Base-by-base conservation (phyloP, 1,140 invertebrate genomes). In the Danaus melanippus region DNA sequence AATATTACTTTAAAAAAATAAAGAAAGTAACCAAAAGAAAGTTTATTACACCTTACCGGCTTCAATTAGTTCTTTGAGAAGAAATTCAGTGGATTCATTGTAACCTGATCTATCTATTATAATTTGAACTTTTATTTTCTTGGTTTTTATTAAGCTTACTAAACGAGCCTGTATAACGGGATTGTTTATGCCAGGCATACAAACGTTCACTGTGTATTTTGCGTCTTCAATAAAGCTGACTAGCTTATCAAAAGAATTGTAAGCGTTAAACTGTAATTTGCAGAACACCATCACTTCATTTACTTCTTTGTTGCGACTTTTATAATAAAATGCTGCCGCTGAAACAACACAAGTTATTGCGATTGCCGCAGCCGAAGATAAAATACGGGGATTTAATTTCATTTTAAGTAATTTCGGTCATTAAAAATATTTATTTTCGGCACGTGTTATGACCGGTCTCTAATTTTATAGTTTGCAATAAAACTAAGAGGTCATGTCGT, bases 211-310 rank as follows among this genome's bases (percentile, higher is more conserved):
- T 51, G 63, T 70, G 50, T 68, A 44, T 53, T 79, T 80, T 9
- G 84, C 79, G 21, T 63, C 53, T 64, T 84, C 79, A 55, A 86
- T 65, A 51, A 78, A 84, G 57, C 81, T 82, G 32, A 84, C 69
- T 50, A 86, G 61, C 60, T 81, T 83, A 56, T 86, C 84, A 68
- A 86, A 86, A 58, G 74, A 86, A 56, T 81, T 82, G 42, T 72
- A 75, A 9, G 75, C 77, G 60, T 86, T 86, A 43, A 66, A 81
- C 53, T 86, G 84, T 39, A 86, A 56, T 66, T 86, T 86, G 60
- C 81, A 86, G 62, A 86, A 86, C 42, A 86, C 76, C 84, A 86
- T 84, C 21, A 86, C 81, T 73, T 86, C 79, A 65, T 86, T 86
- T 42, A 84, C 67, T 52, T 82, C 79, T n/a, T 64, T 58, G 50